Evolutionary conservation across 2,888 invertebrate genomes (phyloP).

Genomic region (Microdon myrmicae): DNA sequence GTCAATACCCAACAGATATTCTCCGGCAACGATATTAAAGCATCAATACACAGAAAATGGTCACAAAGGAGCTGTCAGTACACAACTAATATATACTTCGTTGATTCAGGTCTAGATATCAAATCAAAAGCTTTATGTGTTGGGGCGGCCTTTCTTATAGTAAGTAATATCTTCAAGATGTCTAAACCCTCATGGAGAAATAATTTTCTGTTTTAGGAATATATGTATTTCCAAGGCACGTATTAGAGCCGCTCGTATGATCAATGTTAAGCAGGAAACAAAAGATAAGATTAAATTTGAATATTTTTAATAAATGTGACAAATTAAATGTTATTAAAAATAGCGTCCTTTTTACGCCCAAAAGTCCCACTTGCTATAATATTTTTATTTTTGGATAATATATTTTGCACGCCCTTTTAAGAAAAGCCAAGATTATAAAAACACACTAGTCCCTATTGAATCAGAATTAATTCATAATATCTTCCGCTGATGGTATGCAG

Average conservation of each 20-base stretch:
- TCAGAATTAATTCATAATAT: no score
- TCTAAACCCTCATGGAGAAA: no score
- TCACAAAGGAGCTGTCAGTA: conserved; percentile 76
- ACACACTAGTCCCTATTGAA: no score
- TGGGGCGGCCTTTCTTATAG: conserved; percentile 85
- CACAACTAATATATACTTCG: conserved; percentile 80
- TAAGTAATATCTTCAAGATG: conserved; percentile 68
- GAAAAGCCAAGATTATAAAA: no score
- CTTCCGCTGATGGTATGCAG: no score
- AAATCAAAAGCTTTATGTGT: conserved; percentile 83
- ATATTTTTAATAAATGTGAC: no score
- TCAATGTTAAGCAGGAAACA: no score
- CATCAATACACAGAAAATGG: conserved; percentile 78
- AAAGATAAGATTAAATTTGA: no score
- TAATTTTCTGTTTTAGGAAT: conserved; percentile 60
- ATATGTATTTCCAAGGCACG: conserved; percentile 63
- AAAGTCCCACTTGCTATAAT: conserved; percentile 11
- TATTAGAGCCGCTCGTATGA: no score
- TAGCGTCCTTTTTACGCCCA: not conserved
- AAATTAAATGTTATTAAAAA: no score
- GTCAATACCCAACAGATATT: conserved; percentile 72
- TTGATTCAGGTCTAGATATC: conserved; percentile 75
- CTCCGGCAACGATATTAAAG: conserved; percentile 62
- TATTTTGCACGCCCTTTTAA: no score
- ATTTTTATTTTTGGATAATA: conserved; percentile 51